Percentiles rank a stretch among this genome's conserved stretches.
These are phyloP conservation scores for Abrostola tripartita DNA, from an alignment of 2,888 invertebrate species.

Conservation along the genomic window DNA sequence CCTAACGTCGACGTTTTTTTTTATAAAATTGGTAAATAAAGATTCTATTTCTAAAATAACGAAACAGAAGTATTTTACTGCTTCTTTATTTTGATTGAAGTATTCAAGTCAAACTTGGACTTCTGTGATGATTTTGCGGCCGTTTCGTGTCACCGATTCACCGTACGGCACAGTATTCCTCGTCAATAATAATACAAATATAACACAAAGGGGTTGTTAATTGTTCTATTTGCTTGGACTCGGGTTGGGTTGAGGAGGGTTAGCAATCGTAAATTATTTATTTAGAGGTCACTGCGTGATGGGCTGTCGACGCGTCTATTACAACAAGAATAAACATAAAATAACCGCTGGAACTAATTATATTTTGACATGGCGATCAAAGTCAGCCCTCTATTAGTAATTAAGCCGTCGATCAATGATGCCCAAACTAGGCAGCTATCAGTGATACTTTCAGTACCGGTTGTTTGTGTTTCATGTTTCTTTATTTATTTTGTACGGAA, in stretches of 20 bases:
- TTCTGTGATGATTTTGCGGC: slow-evolving; percentile 13
- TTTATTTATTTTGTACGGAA: no score
- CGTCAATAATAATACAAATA: slow-evolving; percentile 79
- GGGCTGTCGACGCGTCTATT: slow-evolving; percentile 46
- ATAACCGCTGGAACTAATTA: slow-evolving; percentile 3
- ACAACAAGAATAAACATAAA: slow-evolving; percentile 26
- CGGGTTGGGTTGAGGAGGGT: slow-evolving; percentile 78
- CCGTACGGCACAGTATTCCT: slow-evolving; percentile 55
- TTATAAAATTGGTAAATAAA: no score
- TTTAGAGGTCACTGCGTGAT: slow-evolving; percentile 64
- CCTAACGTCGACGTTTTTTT: no score
- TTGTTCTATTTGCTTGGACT: slow-evolving; percentile 81
- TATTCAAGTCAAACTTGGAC: neutral
- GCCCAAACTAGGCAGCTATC: no score
- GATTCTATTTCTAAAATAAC: no score
- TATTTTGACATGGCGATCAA: neutral
- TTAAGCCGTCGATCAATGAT: neutral
- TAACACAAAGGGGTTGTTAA: slow-evolving; percentile 77
- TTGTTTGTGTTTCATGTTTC: no score
- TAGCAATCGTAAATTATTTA: slow-evolving; percentile 77
- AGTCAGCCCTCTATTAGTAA: neutral
- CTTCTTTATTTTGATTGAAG: neutral
- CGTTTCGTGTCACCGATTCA: slow-evolving; percentile 23
- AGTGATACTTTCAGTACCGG: no score
- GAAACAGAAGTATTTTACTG: no score